Conservation (phyloP, 1,140 invertebrate genomes). For the Phortica variegata region DNA sequence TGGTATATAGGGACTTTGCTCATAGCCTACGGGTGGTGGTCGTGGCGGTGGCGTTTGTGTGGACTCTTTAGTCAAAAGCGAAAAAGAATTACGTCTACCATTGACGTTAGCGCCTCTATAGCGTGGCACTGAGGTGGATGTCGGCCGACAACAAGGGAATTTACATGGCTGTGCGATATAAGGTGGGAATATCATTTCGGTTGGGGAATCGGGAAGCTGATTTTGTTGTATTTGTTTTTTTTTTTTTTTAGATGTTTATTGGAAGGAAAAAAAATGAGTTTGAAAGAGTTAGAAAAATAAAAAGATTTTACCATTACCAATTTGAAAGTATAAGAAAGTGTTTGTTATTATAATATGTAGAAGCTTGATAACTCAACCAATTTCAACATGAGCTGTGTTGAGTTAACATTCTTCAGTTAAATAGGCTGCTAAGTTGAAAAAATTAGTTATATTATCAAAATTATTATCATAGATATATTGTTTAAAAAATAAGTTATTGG, state of each 20-base stretch:
- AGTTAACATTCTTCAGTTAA: no score
- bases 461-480: no score
- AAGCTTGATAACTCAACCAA: no score
- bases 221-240: constrained; percentile 12
- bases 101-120: constrained; percentile 25
- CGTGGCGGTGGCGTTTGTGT: constrained; percentile 44
- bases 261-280: constrained; percentile 34
- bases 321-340: no score
- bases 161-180: constrained; percentile 54
- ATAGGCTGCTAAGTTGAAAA: no score
- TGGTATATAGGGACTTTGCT: constrained; percentile 9
- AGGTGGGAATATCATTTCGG: constrained; percentile 55
- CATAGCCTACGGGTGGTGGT: constrained; percentile 36
- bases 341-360: no score
- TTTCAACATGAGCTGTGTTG: no score
- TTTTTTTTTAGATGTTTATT: constrained; percentile 27
- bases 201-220: constrained; percentile 52
- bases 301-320: constrained; percentile 47
- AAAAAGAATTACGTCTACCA: constrained; percentile 33
- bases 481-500: no score
- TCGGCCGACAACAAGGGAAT: constrained; percentile 47
- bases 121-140: constrained; percentile 47
- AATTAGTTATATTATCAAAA: no score
- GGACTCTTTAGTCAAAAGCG: constrained; percentile 25
- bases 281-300: constrained; percentile 49